Evolutionary conservation across 2,113 vertebrate genomes (phyloP).

Genomic region (Arothron firmamentum): DNA sequence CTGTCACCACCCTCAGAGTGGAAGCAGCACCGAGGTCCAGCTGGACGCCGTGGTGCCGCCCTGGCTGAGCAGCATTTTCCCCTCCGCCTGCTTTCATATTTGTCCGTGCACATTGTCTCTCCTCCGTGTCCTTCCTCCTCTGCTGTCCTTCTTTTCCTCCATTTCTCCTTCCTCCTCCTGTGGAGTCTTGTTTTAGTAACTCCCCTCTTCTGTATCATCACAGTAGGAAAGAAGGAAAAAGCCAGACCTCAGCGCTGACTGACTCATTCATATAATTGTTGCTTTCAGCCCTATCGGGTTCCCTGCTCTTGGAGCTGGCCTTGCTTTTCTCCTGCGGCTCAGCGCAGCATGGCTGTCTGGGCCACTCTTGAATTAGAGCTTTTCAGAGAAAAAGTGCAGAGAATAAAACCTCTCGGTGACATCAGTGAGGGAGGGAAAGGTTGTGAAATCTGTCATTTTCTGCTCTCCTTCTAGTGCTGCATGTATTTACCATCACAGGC

Average conservation of each 20-base stretch:
- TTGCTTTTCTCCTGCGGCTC: conserved; percentile 34
- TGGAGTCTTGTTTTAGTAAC: background rate
- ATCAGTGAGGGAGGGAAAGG: conserved; percentile 38
- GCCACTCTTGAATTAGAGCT: conserved; percentile 63
- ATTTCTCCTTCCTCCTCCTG: conserved; percentile 34
- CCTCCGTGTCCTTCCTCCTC: conserved; percentile 33
- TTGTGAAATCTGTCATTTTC: conserved; percentile 39
- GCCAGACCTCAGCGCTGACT: conserved; percentile 55
- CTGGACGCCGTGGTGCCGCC: too few species aligned
- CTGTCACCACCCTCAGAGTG: too few species aligned
- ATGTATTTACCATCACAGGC: conserved; percentile 17
- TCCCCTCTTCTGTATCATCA: conserved; percentile 51
- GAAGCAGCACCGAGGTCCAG: too few species aligned
- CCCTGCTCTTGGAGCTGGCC: conserved; percentile 38
- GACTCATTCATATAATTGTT: conserved; percentile 73
- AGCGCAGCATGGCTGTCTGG: conserved; percentile 53
- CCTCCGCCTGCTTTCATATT: background rate
- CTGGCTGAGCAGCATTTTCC: too few species aligned
- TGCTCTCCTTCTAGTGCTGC: conserved; percentile 33
- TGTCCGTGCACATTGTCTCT: conserved; percentile 6
- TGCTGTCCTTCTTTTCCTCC: conserved; percentile 4
- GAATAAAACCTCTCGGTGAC: conserved; percentile 29
- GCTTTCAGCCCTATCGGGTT: conserved; percentile 66
- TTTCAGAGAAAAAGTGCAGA: conserved; percentile 42
- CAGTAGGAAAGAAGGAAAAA: conserved; percentile 30